Evolutionary conservation across 2,797 vertebrate genomes (phyloP).

Genomic region (Orientallactaga sibirica): DNA sequence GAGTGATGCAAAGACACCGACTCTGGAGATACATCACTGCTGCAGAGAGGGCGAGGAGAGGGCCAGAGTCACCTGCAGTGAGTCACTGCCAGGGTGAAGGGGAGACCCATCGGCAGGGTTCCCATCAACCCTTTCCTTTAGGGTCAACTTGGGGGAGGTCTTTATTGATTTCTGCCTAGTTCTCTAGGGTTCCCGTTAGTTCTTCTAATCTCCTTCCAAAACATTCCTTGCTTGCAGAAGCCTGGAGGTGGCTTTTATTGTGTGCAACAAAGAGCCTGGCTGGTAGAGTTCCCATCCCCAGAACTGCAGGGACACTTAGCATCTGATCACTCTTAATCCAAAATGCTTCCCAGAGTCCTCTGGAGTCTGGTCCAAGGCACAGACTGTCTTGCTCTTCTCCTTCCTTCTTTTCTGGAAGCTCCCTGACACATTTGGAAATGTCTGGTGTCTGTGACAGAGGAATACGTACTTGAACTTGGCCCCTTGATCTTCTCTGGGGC

Average conservation of each 20-base stretch:
- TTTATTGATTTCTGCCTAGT: neutral
- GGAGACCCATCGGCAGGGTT: neutral
- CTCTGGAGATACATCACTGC: neutral
- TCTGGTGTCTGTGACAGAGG: neutral
- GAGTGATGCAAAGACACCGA: neutral
- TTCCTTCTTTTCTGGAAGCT: neutral
- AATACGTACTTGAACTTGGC: neutral
- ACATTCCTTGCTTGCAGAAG: neutral
- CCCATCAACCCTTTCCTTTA: neutral
- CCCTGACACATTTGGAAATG: no score
- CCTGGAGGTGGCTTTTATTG: neutral
- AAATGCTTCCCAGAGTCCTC: neutral
- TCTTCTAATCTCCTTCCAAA: constrained; percentile 14
- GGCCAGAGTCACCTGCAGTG: no score
- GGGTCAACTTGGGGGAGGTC: neutral
- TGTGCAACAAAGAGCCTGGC: neutral
- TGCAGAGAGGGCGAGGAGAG: neutral
- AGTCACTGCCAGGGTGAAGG: neutral
- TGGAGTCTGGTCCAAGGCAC: neutral
- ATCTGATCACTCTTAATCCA: neutral
- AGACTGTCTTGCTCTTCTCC: neutral
- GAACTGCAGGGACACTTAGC: neutral
- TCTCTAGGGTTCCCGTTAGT: neutral
- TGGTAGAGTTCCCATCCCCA: neutral
- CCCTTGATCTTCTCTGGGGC: neutral